Percentiles rank a stretch among this genome's conserved stretches.
Conservation (phyloP, 2,888 invertebrate species). For the Hirtodrosophila alboralis region DNA sequence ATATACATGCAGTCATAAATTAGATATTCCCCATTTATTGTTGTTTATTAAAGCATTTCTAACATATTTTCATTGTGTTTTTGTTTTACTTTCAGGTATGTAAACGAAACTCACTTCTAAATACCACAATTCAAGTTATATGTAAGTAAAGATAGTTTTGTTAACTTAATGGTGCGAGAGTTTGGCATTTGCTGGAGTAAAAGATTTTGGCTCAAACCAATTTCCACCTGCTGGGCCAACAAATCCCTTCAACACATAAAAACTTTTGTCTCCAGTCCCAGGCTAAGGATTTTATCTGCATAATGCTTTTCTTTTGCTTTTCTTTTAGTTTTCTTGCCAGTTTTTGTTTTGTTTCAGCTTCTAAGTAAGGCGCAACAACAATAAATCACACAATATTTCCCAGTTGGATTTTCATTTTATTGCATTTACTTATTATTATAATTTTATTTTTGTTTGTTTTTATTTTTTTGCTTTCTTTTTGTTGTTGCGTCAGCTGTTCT, state of each 20-base stretch:
- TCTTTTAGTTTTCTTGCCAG: slow-evolving; percentile 15
- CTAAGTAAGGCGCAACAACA: slow-evolving; percentile 46
- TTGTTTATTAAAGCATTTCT: slow-evolving; percentile 22
- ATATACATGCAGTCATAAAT: slow-evolving; percentile 28
- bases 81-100: slow-evolving; percentile 53
- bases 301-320: slow-evolving; percentile 57
- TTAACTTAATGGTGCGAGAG: neutral
- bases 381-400: slow-evolving; percentile 80
- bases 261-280: slow-evolving; percentile 47
- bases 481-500: slow-evolving; percentile 30
- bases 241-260: slow-evolving; percentile 51
- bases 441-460: slow-evolving; percentile 35
- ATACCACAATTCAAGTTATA: neutral
- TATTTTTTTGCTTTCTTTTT: slow-evolving; percentile 23
- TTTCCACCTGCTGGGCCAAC: slow-evolving; percentile 38
- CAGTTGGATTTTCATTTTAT: slow-evolving; percentile 80
- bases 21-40: slow-evolving; percentile 6
- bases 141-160: slow-evolving; percentile 30
- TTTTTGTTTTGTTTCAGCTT: slow-evolving; percentile 18
- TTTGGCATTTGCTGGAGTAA: neutral
- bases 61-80: slow-evolving; percentile 24
- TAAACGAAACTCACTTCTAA: slow-evolving; percentile 7
- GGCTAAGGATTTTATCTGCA: slow-evolving; percentile 55
- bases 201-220: slow-evolving; percentile 21
- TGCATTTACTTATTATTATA: slow-evolving; percentile 78